Percentiles rank a stretch among this genome's conserved stretches.
phyloP scores from a whole-genome alignment of 35 echinoderm and acorn worm species.

The Eucidaris tribuloides region DNA sequence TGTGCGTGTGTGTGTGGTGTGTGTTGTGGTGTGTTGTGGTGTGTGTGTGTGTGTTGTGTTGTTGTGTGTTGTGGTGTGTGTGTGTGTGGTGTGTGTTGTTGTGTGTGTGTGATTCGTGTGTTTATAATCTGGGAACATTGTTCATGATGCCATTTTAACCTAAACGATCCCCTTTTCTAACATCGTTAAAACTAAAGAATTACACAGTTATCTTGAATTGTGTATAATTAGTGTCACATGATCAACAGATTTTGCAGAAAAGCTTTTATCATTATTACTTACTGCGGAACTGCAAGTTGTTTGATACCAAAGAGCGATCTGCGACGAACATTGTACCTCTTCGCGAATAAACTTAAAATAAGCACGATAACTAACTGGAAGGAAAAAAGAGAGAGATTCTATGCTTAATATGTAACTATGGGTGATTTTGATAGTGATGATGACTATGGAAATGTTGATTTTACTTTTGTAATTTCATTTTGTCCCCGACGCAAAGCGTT shows the following conservation, averaged over 20 bases:
- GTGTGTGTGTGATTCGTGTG: no score
- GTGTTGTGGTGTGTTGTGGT: no score
- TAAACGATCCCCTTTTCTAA: background rate
- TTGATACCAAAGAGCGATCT: slow-evolving; percentile 39
- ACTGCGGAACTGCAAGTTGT: slow-evolving; percentile 46
- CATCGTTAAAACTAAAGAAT: background rate
- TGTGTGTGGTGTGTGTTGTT: no score
- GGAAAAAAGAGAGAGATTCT: background rate
- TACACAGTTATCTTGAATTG: background rate
- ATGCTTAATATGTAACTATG: background rate
- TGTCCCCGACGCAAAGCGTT: no score
- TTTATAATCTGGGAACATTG: background rate
- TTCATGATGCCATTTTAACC: background rate
- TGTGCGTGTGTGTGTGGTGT: no score
- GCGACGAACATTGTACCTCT: slow-evolving; percentile 37
- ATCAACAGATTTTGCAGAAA: background rate
- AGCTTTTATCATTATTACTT: background rate
- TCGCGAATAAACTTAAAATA: slow-evolving; percentile 49
- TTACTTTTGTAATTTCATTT: no score
- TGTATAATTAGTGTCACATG: background rate
- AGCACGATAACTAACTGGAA: slow-evolving; percentile 34
- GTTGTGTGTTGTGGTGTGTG: no score
- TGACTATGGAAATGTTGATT: no score
- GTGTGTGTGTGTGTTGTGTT: no score
- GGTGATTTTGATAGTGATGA: no score